Base-by-base conservation (phyloP, 2,888 invertebrate genomes). In the Acholoe squamosa region DNA sequence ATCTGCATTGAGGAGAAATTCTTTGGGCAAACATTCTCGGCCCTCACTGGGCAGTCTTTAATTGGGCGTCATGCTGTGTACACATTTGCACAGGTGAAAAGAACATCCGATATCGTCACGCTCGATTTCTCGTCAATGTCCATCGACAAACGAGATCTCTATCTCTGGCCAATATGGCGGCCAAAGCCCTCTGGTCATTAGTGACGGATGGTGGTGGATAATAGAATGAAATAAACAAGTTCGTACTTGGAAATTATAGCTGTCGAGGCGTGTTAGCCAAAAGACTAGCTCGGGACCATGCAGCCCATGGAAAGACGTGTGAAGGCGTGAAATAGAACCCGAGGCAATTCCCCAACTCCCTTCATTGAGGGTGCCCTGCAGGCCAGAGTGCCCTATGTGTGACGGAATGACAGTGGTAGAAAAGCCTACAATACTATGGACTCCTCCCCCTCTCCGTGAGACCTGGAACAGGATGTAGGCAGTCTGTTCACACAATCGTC, bases 101-200 rank as follows among this genome's bases (percentile, higher is more conserved):
- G 80, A 80, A 33, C 80, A 80, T 80, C 80, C 80, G 80, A 80
- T 80, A 80, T 43, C 43, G 80, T 80, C 80, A 80, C 80, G 80
- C 7, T 80, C 80, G 80, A 80, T 80, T 80, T 80, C 80, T 80
- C 34, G 80, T 80, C 80, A 80, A 80, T 80, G 80, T 80, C 80
- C 33, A 14, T 31, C 80, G 80, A 80, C 80, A 80, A 43, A 43
- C 80, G 80, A 80, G 80, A 80, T 80, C 80, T 80, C 80, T 80
- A 80, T 80, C 80, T 80, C 34, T 33, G 80, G 33, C 33, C 80
- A 7, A 33, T 10, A 16, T 16, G 14, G 31, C 19, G 34, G 80
- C 12, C 80, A 33, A 34, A 33, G n/a, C 34, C 43, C 33, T 22
- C 34, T 80, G 80, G 80, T 80, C 80, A 80, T 80, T 80, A 80